Percentiles rank a stretch among this genome's conserved stretches.
phyloP scores from a whole-genome alignment of 2,797 vertebrate genomes.

The Catharus ustulatus region DNA sequence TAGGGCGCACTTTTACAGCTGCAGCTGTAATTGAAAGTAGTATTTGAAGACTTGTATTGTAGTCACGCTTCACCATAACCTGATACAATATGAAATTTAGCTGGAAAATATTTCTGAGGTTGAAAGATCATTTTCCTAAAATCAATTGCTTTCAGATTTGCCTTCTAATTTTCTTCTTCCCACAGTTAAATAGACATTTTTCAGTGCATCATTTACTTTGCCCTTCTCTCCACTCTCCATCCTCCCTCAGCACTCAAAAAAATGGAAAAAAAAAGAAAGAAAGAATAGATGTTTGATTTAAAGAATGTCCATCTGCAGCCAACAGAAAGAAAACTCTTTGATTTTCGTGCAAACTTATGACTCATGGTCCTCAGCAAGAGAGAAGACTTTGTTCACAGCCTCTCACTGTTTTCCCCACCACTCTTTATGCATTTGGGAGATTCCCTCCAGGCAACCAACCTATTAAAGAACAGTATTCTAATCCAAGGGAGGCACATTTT shows the following conservation, averaged over 20 bases:
- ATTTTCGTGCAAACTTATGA: neutral
- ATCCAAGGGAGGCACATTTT: neutral
- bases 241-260: neutral
- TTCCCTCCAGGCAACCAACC: neutral
- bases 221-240: neutral
- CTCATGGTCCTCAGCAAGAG: neutral
- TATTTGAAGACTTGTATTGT: neutral
- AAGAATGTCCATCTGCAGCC: neutral
- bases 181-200: neutral
- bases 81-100: neutral
- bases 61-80: neutral
- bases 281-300: neutral
- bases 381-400: neutral
- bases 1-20: neutral
- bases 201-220: neutral
- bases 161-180: neutral
- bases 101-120: neutral
- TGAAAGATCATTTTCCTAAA: conserved; percentile 1
- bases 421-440: neutral
- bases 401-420: neutral
- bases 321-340: neutral
- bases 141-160: neutral
- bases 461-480: neutral
- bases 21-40: neutral
- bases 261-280: neutral